phyloP scores from a whole-genome alignment of 1,140 invertebrate genomes.

The Polypedilum pembai region DNA sequence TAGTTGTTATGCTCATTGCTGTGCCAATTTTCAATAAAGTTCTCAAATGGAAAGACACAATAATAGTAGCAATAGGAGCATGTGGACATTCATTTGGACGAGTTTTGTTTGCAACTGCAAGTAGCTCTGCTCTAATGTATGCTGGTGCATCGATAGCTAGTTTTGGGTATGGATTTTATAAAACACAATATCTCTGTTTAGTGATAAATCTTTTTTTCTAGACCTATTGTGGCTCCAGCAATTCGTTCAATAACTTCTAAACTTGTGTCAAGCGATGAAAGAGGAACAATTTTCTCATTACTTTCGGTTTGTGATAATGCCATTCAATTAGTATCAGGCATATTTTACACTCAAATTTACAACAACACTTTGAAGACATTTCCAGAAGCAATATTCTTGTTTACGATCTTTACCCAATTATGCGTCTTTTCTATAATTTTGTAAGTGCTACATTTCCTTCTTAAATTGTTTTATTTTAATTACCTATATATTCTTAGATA shows the following conservation, averaged over 20 bases:
- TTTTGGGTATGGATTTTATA: slow-evolving; percentile 45
- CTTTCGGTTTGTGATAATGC: slow-evolving; percentile 69
- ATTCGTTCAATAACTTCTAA: slow-evolving; percentile 69
- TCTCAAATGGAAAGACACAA: slow-evolving; percentile 57
- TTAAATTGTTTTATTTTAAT: slow-evolving; percentile 26
- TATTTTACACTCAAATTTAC: slow-evolving; percentile 63
- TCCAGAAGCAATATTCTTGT: slow-evolving; percentile 56
- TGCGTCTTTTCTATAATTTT: slow-evolving; percentile 52
- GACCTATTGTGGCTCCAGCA: slow-evolving; percentile 55
- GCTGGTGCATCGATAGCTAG: slow-evolving; percentile 56
- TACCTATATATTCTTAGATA: too few relatives aligned
- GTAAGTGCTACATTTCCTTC: slow-evolving; percentile 48
- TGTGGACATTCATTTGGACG: slow-evolving; percentile 57
- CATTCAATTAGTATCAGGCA: slow-evolving; percentile 59
- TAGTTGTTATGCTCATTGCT: slow-evolving; percentile 55
- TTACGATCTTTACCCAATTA: slow-evolving; percentile 61
- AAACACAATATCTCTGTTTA: not conserved
- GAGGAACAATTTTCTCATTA: slow-evolving; percentile 68
- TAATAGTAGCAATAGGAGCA: slow-evolving; percentile 61
- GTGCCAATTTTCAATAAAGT: slow-evolving; percentile 60
- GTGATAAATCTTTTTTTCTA: not conserved
- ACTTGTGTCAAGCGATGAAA: slow-evolving; percentile 54
- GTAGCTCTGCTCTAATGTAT: slow-evolving; percentile 50
- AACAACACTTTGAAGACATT: slow-evolving; percentile 50
- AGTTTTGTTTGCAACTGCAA: slow-evolving; percentile 55